A percentile compares a stretch with the other conserved stretches of the same genome.
These are phyloP conservation scores for Lepisosteus oculatus DNA, from an alignment of 2,113 vertebrate species.

Conservation along the genomic window DNA sequence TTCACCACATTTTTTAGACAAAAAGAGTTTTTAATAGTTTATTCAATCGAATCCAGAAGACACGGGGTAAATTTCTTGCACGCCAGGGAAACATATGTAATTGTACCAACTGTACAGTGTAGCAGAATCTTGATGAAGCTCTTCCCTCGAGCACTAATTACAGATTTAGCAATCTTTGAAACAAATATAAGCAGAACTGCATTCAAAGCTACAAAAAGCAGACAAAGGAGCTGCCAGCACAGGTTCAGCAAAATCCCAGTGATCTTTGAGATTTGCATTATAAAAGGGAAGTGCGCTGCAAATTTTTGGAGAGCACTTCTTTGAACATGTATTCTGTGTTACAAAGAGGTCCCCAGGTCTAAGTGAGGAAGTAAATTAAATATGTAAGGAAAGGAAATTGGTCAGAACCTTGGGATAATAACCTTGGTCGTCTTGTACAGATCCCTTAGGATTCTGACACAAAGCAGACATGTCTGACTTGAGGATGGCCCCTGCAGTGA, in stretches of 20 bases:
- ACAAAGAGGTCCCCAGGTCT: slow-evolving; percentile 26
- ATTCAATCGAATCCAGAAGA: no score
- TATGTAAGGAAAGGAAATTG: slow-evolving; percentile 33
- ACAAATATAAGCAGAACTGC: background rate
- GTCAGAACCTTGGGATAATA: slow-evolving; percentile 32
- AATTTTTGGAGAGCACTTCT: slow-evolving; percentile 25
- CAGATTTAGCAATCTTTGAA: background rate
- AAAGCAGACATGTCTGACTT: slow-evolving; percentile 35
- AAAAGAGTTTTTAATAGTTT: no score
- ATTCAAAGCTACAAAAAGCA: background rate
- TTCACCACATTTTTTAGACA: no score
- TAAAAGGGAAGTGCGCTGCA: background rate
- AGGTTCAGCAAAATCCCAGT: background rate
- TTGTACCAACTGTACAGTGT: no score
- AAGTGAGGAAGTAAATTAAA: slow-evolving; percentile 34
- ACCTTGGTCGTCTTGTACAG: slow-evolving; percentile 11
- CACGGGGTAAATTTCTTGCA: no score
- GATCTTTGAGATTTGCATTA: background rate
- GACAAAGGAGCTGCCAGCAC: background rate
- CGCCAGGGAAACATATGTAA: no score
- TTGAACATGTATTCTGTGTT: slow-evolving; percentile 40
- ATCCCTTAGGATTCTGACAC: slow-evolving; percentile 37
- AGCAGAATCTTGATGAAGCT: no score
- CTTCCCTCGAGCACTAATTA: no score
- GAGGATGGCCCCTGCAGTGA: background rate